Evolutionary conservation across 2,797 vertebrate genomes (phyloP).

Genomic region (Poecilia wingei): DNA sequence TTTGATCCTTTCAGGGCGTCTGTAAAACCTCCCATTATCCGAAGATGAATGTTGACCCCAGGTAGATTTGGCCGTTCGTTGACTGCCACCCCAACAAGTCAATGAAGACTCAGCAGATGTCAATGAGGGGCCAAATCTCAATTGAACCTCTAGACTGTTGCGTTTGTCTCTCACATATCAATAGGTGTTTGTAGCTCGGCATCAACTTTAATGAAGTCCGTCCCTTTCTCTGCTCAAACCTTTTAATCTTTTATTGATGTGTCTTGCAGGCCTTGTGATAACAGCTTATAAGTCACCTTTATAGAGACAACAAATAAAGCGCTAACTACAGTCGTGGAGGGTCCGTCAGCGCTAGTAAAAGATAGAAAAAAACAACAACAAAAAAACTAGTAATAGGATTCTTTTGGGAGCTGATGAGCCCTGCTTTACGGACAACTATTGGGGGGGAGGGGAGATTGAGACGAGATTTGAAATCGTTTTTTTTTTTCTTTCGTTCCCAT

Average conservation of each 20-base stretch:
- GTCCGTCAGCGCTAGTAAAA: slow-evolving; percentile 72
- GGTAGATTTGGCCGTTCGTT: slow-evolving; percentile 29
- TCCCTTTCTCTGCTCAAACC: slow-evolving; percentile 68
- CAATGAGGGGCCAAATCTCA: slow-evolving; percentile 69
- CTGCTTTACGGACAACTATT: slow-evolving; percentile 62
- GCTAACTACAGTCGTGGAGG: slow-evolving; percentile 72
- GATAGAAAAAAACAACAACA: slow-evolving; percentile 63
- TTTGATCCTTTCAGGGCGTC: background rate
- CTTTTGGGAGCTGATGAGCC: slow-evolving; percentile 61
- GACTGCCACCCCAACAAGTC: slow-evolving; percentile 45
- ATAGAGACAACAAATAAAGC: slow-evolving; percentile 77
- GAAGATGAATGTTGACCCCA: slow-evolving; percentile 32
- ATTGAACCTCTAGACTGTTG: slow-evolving; percentile 58
- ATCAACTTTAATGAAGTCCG: slow-evolving; percentile 81
- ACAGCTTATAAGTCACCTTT: slow-evolving; percentile 82
- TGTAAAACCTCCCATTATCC: slow-evolving; percentile 20
- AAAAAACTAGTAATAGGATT: slow-evolving; percentile 70
- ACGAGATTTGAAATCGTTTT: slow-evolving; percentile 62
- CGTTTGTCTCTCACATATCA: slow-evolving; percentile 70
- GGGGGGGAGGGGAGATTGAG: slow-evolving; percentile 61
- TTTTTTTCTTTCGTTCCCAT: slow-evolving; percentile 40
- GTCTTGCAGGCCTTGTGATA: slow-evolving; percentile 72
- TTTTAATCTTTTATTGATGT: slow-evolving; percentile 83
- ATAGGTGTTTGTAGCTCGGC: slow-evolving; percentile 67
- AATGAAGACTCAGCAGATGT: slow-evolving; percentile 67